Percentiles rank a stretch among this genome's conserved stretches.
These are phyloP conservation scores for Drosophila ironensis DNA, from an alignment of 1,140 invertebrate species.

Conservation along the genomic window DNA sequence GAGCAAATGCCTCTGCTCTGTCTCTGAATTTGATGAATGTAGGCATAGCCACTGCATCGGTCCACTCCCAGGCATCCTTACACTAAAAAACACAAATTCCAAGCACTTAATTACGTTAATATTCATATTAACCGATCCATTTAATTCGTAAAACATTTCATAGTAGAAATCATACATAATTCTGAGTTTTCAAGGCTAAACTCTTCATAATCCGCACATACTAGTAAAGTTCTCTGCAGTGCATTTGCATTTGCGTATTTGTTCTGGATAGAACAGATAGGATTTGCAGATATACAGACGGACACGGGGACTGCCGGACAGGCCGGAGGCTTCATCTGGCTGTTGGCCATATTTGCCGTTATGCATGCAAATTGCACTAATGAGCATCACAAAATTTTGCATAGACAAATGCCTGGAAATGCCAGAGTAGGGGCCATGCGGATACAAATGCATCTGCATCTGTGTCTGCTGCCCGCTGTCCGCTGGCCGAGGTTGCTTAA, in stretches of 20 bases:
- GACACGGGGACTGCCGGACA: constrained; percentile 21
- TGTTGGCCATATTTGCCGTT: constrained; percentile 63
- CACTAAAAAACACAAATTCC: not conserved
- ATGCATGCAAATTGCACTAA: constrained; percentile 79
- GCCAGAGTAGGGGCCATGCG: not conserved
- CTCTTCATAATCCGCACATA: not conserved
- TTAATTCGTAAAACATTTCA: no score
- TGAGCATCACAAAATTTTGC: constrained; percentile 69
- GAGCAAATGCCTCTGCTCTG: constrained; percentile 15
- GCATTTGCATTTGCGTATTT: constrained; percentile 43
- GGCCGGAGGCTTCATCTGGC: constrained; percentile 38
- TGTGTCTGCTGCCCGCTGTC: not conserved
- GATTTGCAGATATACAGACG: constrained; percentile 25
- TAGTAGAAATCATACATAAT: no score
- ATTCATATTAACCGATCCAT: no score
- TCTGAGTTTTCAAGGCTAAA: no score
- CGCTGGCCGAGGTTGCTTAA: constrained; percentile 23
- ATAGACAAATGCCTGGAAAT: constrained; percentile 62
- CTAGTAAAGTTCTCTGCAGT: not conserved
- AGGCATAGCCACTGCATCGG: constrained; percentile 23
- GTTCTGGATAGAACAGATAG: constrained; percentile 52
- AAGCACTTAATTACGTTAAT: no score
- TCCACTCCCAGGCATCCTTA: constrained; percentile 9
- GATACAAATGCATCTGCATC: not conserved
- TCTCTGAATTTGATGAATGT: constrained; percentile 65